phyloP scores from a whole-genome alignment of 2,113 vertebrate species.

The Guaruba guarouba region DNA sequence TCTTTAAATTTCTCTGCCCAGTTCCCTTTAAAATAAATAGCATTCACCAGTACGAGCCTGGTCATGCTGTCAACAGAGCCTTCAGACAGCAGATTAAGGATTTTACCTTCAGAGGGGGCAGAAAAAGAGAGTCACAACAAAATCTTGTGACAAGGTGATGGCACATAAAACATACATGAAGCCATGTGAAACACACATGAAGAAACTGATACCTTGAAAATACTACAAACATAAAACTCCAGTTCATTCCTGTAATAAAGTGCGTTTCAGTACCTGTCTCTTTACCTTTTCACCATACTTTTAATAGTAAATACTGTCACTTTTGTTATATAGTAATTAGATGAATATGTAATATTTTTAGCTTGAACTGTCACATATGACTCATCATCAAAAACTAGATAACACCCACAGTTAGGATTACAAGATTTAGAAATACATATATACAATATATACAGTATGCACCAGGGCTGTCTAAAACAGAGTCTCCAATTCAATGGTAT shows the following conservation, averaged over 20 bases:
- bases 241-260: neutral
- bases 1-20: constrained; percentile 82
- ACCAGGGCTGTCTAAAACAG: neutral
- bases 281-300: neutral
- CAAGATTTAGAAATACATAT: neutral
- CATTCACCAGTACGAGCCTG: constrained; percentile 86
- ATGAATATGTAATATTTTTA: neutral
- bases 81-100: constrained; percentile 80
- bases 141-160: neutral
- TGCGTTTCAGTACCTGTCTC: neutral
- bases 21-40: constrained; percentile 92
- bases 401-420: neutral
- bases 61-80: constrained; percentile 76
- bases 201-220: neutral
- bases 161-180: neutral
- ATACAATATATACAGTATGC: neutral
- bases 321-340: neutral
- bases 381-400: neutral
- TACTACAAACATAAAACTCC: neutral
- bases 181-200: neutral
- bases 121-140: neutral
- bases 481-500: neutral
- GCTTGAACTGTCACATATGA: neutral
- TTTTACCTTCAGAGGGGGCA: constrained; percentile 81
- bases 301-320: neutral